Conservation (phyloP, 2,113 vertebrate genomes). For the Anas platyrhynchos region DNA sequence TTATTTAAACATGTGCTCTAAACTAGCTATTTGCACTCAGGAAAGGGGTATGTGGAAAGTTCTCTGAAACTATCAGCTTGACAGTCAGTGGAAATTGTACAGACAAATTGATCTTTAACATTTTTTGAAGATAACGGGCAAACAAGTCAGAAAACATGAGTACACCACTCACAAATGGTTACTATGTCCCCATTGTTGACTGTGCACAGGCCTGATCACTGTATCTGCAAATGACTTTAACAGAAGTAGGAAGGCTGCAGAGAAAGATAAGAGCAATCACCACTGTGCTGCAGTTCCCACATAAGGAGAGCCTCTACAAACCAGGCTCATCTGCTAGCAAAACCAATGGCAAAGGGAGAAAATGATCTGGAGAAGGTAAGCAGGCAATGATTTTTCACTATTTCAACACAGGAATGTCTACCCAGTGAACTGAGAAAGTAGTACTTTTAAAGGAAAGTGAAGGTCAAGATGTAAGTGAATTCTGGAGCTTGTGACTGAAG, state of each 20-base stretch:
- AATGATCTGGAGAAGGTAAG: neutral
- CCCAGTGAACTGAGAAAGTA: neutral
- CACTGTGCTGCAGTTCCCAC: neutral
- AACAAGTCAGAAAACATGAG: neutral
- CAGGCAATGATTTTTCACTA: neutral
- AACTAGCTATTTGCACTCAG: neutral
- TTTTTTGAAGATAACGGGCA: neutral
- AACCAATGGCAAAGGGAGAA: neutral
- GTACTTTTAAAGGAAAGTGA: neutral
- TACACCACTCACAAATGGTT: neutral
- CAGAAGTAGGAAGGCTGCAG: neutral
- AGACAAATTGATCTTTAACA: neutral
- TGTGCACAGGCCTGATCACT: neutral
- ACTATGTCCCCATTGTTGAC: neutral
- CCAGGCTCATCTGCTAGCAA: neutral
- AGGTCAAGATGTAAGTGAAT: neutral
- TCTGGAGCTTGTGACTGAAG: neutral
- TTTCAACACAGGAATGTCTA: neutral
- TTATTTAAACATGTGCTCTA: neutral
- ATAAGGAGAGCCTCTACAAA: neutral
- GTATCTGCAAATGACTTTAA: neutral
- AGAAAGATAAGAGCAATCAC: neutral
- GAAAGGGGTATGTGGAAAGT: neutral
- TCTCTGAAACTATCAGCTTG: neutral
- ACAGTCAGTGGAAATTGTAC: neutral